These are phyloP conservation scores for Unio delphinus DNA, from an alignment of 2,888 invertebrate genomes.

Conservation along the genomic window DNA sequence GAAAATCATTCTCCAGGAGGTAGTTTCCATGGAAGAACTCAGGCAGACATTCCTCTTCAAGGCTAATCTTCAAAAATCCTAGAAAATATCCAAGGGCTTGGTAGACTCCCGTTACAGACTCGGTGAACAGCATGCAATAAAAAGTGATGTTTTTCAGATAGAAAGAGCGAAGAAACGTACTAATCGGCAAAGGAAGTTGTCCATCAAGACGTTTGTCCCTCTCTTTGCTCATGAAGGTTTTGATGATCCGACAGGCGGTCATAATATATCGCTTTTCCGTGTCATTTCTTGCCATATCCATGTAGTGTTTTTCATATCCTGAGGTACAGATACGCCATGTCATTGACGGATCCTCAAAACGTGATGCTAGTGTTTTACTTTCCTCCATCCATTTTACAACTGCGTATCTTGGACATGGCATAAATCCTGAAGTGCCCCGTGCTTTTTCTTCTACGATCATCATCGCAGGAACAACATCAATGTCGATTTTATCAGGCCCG, in stretches of 20 bases:
- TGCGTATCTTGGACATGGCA: constrained; percentile 33
- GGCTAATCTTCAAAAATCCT: constrained; percentile 10
- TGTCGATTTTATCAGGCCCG: constrained; percentile 17
- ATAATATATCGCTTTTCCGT: constrained; percentile 26
- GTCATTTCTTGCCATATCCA: constrained; percentile 27
- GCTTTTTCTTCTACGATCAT: constrained; percentile 23
- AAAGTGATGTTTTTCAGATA: constrained; percentile 33
- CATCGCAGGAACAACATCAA: constrained; percentile 41
- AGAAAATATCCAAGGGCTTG: constrained; percentile 26
- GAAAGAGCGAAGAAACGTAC: constrained; percentile 27
- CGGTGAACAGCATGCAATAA: constrained; percentile 17
- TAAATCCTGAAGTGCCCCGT: constrained; percentile 5
- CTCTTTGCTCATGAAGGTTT: constrained; percentile 14
- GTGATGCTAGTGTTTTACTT: constrained; percentile 1
- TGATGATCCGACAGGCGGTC: constrained; percentile 38
- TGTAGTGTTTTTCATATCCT: constrained; percentile 39
- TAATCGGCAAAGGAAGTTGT: constrained; percentile 12
- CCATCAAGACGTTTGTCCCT: no score
- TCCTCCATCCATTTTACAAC: constrained; percentile 40
- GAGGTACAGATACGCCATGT: constrained; percentile 39
- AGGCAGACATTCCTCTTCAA: constrained; percentile 17
- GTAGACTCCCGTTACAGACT: constrained; percentile 7
- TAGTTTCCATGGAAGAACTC: constrained; percentile 15
- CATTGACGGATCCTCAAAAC: constrained; percentile 14
- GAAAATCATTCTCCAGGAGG: no score